Evolutionary conservation across 2,888 invertebrate genomes (phyloP), one percentile per base, ranked within the genome.

Genomic region (Glyphotaelius pellucidus): DNA sequence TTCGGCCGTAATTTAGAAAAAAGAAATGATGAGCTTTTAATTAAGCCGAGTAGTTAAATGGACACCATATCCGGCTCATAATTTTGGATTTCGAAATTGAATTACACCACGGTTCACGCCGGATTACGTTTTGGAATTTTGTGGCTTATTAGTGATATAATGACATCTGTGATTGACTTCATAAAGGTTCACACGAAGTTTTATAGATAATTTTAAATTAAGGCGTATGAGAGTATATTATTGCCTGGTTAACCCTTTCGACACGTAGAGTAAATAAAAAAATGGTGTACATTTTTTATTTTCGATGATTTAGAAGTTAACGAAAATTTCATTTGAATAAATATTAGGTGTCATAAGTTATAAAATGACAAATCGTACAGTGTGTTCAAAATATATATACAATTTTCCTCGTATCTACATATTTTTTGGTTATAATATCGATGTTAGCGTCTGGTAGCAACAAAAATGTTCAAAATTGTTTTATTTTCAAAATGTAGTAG

Each of bases 11-110:
- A 88, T 88, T 80, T 67, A 25, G 67, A 67, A 67, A 67, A 67
- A 67, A 15, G 67, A 81, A 90, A 81, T 90, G 90, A 90, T 90
- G 90, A 81, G 81, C 35, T 90, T 90, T 90, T 90, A 90, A 90
- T 90, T 90, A 90, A 90, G 31, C 14, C 88, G 88, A 42, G 30
- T 30, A 52, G 30, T 52, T 88, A 88, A 88, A 88, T 67, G 67
- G 52, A 35, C 42, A n/a, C 31, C 88, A 88, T 88, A 30, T 52
- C 88, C 88, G 88, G 88, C 30, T 52, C n/a, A 88, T 88, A 30
- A 42, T 88, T 42, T 67, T 88, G n/a, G 30, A 67, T 67, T 67
- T 67, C 67, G 67, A 67, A 67, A 67, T 67, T 67, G 67, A 67
- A 67, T 67, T 86, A 38, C 32, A 38, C 83, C 15, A 31, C 83